Conservation (phyloP, 2,113 vertebrate species). For the Nothocercus julius region DNA sequence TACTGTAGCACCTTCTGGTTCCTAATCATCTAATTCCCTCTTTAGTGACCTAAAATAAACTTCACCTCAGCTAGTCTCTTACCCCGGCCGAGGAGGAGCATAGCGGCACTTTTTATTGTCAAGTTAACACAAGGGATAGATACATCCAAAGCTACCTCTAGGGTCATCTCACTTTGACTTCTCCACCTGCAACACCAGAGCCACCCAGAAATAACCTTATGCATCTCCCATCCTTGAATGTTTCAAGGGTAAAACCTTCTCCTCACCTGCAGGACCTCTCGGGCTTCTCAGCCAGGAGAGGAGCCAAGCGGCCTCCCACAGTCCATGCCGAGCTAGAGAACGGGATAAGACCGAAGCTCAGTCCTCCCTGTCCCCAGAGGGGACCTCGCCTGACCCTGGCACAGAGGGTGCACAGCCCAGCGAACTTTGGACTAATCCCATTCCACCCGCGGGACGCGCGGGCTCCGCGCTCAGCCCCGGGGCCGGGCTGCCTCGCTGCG, state of each 20-base stretch:
- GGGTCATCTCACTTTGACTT: neutral
- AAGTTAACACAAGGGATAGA: neutral
- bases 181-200: neutral
- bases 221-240: neutral
- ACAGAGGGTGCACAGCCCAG: neutral
- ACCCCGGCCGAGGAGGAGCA: neutral
- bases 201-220: neutral
- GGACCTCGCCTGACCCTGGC: conserved; percentile 1
- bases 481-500: neutral
- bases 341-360: neutral
- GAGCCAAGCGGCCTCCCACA: neutral
- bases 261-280: neutral
- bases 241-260: conserved; percentile 39
- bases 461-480: neutral
- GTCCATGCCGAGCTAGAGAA: neutral
- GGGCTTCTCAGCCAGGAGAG: neutral
- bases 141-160: neutral
- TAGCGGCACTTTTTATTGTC: neutral
- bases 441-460: neutral
- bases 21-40: neutral
- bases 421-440: neutral
- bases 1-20: neutral
- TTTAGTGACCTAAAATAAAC: neutral
- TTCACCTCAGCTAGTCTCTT: neutral
- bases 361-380: neutral